A percentile compares a stretch with the other conserved stretches of the same genome.
phyloP scores from a whole-genome alignment of 2,113 vertebrate species.

The Abramis brama region DNA sequence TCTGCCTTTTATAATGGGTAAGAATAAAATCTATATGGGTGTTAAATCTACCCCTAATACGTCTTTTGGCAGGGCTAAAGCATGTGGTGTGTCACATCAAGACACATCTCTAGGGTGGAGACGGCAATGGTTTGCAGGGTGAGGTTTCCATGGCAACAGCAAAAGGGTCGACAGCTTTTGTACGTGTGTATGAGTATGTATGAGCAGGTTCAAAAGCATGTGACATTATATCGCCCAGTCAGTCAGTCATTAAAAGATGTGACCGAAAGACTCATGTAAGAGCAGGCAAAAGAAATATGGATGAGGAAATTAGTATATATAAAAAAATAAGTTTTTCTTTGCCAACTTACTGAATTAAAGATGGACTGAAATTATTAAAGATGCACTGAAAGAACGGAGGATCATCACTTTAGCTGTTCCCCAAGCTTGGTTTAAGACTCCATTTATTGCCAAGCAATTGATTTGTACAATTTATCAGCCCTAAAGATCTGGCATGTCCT shows the following conservation, averaged over 20 bases:
- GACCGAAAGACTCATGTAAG: background rate
- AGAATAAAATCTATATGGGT: background rate
- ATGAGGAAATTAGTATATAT: background rate
- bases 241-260: background rate
- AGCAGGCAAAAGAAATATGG: background rate
- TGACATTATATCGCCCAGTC: background rate
- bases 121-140: conserved; percentile 39
- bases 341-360: background rate
- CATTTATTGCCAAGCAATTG: background rate
- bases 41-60: background rate
- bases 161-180: conserved; percentile 18
- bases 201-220: conserved; percentile 10
- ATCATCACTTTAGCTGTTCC: background rate
- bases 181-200: background rate
- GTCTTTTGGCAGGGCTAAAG: background rate
- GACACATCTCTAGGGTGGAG: conserved; percentile 48
- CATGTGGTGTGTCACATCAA: conserved; percentile 40
- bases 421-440: background rate
- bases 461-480: conserved; percentile 1
- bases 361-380: no score
- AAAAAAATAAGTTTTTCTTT: no score
- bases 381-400: background rate
- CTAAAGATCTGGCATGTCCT: conserved; percentile 1
- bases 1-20: background rate
- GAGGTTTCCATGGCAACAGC: conserved; percentile 61